Evolutionary conservation across 2,113 vertebrate species (phyloP).

Genomic region (Tyrannus savana): DNA sequence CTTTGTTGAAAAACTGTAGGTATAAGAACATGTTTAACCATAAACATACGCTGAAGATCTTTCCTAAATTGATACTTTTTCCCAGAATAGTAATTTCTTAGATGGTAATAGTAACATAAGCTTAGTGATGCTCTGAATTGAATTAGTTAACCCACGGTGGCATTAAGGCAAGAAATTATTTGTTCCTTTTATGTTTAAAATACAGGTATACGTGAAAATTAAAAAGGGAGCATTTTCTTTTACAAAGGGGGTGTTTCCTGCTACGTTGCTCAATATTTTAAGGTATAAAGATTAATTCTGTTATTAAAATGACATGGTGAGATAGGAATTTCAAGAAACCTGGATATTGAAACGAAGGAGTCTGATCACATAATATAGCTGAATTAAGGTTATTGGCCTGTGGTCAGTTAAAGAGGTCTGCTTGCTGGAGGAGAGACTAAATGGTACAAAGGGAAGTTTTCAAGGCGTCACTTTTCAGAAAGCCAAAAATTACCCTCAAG

Average conservation of each 20-base stretch:
- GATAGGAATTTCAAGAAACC: not conserved
- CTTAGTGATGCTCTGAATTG: not conserved
- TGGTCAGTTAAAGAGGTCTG: not conserved
- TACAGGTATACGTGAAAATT: not conserved
- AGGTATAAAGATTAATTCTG: not conserved
- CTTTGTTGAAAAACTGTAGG: not conserved
- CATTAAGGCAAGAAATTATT: not conserved
- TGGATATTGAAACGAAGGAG: not conserved
- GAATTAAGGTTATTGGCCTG: not conserved
- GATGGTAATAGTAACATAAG: not conserved
- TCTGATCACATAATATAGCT: not conserved
- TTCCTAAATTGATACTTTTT: not conserved
- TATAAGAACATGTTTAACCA: not conserved
- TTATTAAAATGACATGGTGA: not conserved
- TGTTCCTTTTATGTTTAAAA: not conserved
- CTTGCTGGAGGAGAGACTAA: not conserved
- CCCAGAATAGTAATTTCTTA: not conserved
- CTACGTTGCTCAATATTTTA: not conserved
- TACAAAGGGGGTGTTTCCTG: not conserved
- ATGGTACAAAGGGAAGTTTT: not conserved
- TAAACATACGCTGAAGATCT: not conserved
- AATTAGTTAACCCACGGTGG: not conserved
- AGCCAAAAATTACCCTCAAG: conserved; percentile 36
- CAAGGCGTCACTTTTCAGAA: not conserved
- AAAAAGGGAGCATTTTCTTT: not conserved